Evolutionary conservation across 2,797 vertebrate genomes (phyloP).

Genomic region (Eurystomus glaucurus): DNA sequence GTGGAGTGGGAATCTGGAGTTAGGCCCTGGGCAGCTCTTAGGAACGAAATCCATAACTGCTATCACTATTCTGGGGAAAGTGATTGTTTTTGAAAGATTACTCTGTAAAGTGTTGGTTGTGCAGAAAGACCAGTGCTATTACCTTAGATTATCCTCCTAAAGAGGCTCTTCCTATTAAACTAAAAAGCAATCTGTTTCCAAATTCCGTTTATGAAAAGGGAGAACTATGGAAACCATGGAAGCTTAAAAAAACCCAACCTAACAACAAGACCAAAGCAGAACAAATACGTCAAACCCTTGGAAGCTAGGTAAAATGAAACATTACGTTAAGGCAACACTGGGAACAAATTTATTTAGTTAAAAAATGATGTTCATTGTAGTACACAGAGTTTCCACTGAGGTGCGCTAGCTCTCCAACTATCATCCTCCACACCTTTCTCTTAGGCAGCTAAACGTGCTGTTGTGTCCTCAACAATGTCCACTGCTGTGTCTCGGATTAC

Average conservation of each 20-base stretch:
- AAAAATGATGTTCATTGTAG: neutral
- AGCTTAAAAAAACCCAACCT: neutral
- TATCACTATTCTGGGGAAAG: neutral
- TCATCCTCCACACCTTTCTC: neutral
- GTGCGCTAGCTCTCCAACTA: conserved; percentile 76
- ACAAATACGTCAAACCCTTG: neutral
- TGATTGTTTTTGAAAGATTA: neutral
- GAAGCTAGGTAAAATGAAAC: neutral
- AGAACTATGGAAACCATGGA: neutral
- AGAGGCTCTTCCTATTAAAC: neutral
- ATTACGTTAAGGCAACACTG: neutral
- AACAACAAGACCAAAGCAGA: neutral
- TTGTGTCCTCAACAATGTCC: neutral
- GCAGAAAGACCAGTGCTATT: neutral
- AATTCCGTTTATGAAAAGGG: neutral
- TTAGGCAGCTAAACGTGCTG: neutral
- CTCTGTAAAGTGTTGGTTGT: neutral
- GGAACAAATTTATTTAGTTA: neutral
- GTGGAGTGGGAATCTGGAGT: neutral
- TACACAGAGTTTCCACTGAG: conserved; percentile 70
- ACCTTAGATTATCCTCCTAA: neutral
- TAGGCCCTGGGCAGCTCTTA: neutral
- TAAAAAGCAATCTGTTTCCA: neutral
- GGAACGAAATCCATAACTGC: neutral
- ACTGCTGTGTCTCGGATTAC: neutral